Evolutionary conservation across 2,113 vertebrate species (phyloP), one percentile per base, ranked within the genome.

Genomic region (Engraulis encrasicolus): DNA sequence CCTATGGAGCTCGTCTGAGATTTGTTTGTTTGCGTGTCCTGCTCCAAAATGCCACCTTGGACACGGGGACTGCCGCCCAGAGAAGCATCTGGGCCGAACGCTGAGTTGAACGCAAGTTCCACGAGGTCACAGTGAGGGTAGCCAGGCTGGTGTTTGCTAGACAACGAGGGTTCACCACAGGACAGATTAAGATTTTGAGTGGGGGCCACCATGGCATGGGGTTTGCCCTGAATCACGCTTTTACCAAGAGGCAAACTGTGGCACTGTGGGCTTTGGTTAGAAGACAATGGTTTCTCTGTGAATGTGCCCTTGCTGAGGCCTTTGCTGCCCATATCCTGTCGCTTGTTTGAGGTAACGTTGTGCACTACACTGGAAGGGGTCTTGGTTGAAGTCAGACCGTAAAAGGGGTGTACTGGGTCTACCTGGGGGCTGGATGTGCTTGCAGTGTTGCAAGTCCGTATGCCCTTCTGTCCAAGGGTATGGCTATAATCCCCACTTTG

Each of bases 111-210:
- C 50, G 89, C 92, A 20, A 92, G 93, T 19, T 94, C 91, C 79
- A 91, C 93, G 0, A 92, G 89, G 83, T 95, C 94, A 82, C 93
- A 93, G 71, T 93, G 92, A 31, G 90, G 81, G 84, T 92, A 93
- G 84, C 91, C 91, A 0, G 90, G 84, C 89, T 90, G 91, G 87
- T 91, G 90, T 83, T 94, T 94, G 78, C 92, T 92, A 6, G 82
- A 85, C 0, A 81, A 50, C 1, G 50, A 19, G 80, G 84, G 50
- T 27, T 81, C 31, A 36, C 80, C 74, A 7, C 71, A 85, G 20
- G 86, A 49, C 50, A 78, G 23, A 31, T 85, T 83, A 23, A 80
- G 80, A 77, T 83, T 89, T 82, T 90, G 88, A 78, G 85, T 85
- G 20, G 86, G 87, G n/a, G 88, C 86, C 6, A 85, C 82, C 20